Evolutionary conservation across 2,797 vertebrate genomes (phyloP).

Genomic region (Lithobates sylvaticus): DNA sequence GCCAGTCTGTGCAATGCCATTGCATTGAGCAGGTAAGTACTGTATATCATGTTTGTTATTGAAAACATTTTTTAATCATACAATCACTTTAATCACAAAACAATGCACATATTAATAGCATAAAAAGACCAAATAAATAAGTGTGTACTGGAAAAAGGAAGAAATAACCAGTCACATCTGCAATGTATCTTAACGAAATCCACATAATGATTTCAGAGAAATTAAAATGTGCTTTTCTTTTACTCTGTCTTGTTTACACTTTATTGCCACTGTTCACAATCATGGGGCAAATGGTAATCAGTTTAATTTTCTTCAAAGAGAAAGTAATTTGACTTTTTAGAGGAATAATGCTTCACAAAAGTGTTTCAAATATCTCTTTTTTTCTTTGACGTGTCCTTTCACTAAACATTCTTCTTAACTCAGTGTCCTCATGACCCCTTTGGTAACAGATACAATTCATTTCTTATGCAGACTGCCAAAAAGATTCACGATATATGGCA

Average conservation of each 20-base stretch:
- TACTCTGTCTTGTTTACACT: constrained; percentile 9
- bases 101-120: no score
- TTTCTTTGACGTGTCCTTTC: constrained; percentile 78
- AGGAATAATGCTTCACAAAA: constrained; percentile 72
- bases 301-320: constrained; percentile 34
- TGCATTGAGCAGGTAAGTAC: no score
- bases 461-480: constrained; percentile 94
- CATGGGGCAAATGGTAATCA: constrained; percentile 9
- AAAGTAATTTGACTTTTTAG: constrained; percentile 70
- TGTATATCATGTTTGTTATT: no score
- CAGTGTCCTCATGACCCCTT: constrained; percentile 81
- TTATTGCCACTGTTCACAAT: neutral
- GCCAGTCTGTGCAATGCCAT: no score
- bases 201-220: neutral
- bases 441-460: constrained; percentile 90
- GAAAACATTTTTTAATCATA: no score
- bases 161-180: neutral
- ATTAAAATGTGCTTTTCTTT: constrained; percentile 6
- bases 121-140: no score
- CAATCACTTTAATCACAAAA: no score
- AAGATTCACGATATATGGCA: constrained; percentile 90
- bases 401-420: constrained; percentile 80
- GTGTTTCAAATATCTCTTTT: constrained; percentile 70
- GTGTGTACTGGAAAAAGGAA: neutral
- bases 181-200: neutral